Base-by-base conservation (phyloP, 2,113 vertebrate genomes). In the Brienomyrus brachyistius region DNA sequence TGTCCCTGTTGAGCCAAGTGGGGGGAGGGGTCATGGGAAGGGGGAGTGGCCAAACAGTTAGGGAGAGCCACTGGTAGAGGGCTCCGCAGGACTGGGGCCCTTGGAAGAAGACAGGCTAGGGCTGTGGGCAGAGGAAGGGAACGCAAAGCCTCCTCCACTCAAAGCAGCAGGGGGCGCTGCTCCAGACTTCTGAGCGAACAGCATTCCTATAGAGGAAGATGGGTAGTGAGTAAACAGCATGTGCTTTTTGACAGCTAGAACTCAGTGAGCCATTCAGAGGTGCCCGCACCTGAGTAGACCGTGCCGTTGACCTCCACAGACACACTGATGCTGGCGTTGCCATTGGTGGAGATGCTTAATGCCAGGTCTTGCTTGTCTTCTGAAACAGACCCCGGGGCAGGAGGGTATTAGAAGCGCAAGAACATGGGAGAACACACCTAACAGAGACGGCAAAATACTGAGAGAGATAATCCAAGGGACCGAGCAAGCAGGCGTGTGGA, bases 231-330 rank as follows among this genome's bases (percentile, higher is more conserved):
- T 80, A 52, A 47, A 45, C 35, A 21, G 23, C n/a, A 70, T 0
- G 1, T 1, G 50, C 17, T 7, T 19, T 19, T 17, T 19, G 74
- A 43, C 35, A 43, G 82, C 19, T 1, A 48, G 82, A 9, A 0
- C 19, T n/a, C 8, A n/a, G 21, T 21, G 7, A 48, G 43, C 7
- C 19, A 48, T 13, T 11, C 21, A 1, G 21, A 23, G 21, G 43
- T 0, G 40, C 2, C 23, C 92, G 51, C 80, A 96, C 96, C 96
- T 94, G 96, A 96, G 92, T 96, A 96, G 88, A 95, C 91, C 27
- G 94, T 95, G 90, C 96, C 96, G 11, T 96, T 96, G 89, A 96
- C 96, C 89, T 96, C 96, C 92, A 96, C 95, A n/a, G 96, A 96
- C 86, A 96, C 95, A 4, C 94, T 96, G 93, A 96, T 96, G 91